These are phyloP conservation scores for Parotocinclus haroldoi DNA, from an alignment of 2,797 vertebrate species.

Conservation along the genomic window DNA sequence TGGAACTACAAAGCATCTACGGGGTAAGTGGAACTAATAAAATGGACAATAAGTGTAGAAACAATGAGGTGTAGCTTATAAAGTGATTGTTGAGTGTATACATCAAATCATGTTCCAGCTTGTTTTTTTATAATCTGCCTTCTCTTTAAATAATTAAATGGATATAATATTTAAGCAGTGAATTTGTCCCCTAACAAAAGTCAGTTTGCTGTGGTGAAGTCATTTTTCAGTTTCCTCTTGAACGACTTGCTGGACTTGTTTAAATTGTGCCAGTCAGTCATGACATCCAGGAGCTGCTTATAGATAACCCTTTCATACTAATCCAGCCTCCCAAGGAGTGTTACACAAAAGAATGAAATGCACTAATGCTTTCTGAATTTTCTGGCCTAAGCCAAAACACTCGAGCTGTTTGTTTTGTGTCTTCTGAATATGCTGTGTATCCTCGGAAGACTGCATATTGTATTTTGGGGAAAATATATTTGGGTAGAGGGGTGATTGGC, in stretches of 20 bases:
- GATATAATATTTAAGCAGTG: background rate
- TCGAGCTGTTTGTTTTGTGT: slow-evolving; percentile 20
- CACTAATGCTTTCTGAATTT: background rate
- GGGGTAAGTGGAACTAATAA: too few species aligned
- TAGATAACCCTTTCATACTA: slow-evolving; percentile 40
- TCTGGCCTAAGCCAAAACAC: slow-evolving; percentile 12
- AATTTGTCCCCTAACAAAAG: slow-evolving; percentile 17
- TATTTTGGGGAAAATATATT: slow-evolving; percentile 31
- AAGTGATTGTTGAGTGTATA: too few species aligned
- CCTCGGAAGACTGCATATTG: slow-evolving; percentile 24
- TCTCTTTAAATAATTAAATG: too few species aligned
- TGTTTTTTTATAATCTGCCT: too few species aligned
- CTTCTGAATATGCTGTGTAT: slow-evolving; percentile 15
- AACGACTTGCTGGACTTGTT: slow-evolving; percentile 16
- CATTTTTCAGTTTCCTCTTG: too few species aligned
- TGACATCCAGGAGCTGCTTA: slow-evolving; percentile 33
- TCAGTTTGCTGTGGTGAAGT: slow-evolving; percentile 19
- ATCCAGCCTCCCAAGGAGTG: slow-evolving; percentile 29
- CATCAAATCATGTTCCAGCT: too few species aligned
- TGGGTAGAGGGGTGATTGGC: slow-evolving; percentile 28
- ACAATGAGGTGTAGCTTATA: too few species aligned
- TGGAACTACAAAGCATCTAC: too few species aligned
- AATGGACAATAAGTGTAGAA: too few species aligned
- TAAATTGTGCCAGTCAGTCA: slow-evolving; percentile 30
- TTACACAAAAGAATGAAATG: slow-evolving; percentile 23